These are phyloP conservation scores for Asteroscopus sphinx DNA, from an alignment of 2,888 invertebrate genomes.

Conservation along the genomic window DNA sequence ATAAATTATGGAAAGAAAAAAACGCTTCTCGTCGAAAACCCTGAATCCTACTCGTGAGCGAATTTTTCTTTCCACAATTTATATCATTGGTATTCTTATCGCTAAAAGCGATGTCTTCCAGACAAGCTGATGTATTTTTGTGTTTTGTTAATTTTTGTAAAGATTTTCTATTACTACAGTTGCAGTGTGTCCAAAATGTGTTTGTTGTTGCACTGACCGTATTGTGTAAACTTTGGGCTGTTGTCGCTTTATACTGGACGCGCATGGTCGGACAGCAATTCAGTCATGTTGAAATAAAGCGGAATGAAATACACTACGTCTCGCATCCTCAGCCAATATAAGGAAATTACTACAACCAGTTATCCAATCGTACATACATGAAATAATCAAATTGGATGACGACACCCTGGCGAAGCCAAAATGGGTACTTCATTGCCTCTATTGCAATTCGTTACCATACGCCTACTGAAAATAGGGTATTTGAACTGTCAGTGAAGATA, in stretches of 20 bases:
- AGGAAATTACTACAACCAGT: conserved; percentile 45
- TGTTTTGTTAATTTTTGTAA: too few species aligned
- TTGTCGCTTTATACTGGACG: conserved; percentile 38
- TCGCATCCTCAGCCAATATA: conserved; percentile 36
- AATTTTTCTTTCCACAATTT: too few species aligned
- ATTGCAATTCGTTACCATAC: conserved; percentile 48
- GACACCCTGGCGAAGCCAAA: conserved; percentile 38
- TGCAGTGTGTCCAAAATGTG: too few species aligned
- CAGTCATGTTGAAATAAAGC: conserved; percentile 35
- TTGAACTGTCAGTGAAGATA: conserved; percentile 41
- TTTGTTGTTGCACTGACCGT: neutral
- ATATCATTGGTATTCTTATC: too few species aligned
- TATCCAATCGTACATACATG: conserved; percentile 53
- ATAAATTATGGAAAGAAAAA: too few species aligned
- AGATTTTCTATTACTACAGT: too few species aligned
- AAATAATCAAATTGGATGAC: conserved; percentile 56
- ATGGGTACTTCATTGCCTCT: conserved; percentile 53
- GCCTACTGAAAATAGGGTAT: conserved; percentile 42
- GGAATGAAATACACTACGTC: conserved; percentile 45
- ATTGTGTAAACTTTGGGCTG: conserved; percentile 27
- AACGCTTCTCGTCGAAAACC: too few species aligned
- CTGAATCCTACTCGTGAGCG: too few species aligned
- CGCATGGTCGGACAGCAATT: conserved; percentile 29
- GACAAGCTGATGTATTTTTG: too few species aligned
- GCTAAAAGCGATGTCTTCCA: too few species aligned